Percentiles rank a stretch among this genome's conserved stretches.
phyloP scores from a whole-genome alignment of 1,140 invertebrate species.

The Neodiprion fabricii region DNA sequence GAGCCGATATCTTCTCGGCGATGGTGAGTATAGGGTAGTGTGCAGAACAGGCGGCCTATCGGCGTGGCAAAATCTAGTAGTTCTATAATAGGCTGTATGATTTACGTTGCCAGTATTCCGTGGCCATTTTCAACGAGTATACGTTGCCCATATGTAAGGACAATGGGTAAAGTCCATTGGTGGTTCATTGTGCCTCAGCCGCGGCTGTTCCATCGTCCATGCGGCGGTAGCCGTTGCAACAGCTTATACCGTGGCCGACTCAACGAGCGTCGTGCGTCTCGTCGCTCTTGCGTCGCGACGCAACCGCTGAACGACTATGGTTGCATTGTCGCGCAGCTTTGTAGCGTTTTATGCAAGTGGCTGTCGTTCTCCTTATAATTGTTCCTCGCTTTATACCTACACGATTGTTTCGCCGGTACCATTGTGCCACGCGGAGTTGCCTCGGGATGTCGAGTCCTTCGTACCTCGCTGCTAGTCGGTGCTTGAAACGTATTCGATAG shows the following conservation, averaged over 20 bases:
- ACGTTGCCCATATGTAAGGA: conserved; percentile 38
- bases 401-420: conserved; percentile 42
- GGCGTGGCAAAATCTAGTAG: conserved; percentile 48
- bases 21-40: conserved; percentile 21
- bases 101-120: conserved; percentile 48
- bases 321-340: conserved; percentile 26
- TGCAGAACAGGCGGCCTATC: conserved; percentile 39
- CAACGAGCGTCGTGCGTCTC: not conserved
- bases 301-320: conserved; percentile 26
- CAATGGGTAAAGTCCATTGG: conserved; percentile 44
- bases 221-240: not conserved
- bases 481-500: too few relatives aligned
- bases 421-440: not conserved
- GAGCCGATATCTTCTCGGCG: conserved; percentile 12
- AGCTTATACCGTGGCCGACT: not conserved
- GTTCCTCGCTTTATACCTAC: conserved; percentile 47
- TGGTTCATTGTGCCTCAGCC: conserved; percentile 9
- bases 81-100: conserved; percentile 56
- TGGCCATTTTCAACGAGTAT: conserved; percentile 40
- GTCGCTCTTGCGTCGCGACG: not conserved
- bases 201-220: not conserved
- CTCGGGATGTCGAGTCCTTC: too few relatives aligned
- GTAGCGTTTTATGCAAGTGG: conserved; percentile 25
- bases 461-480: too few relatives aligned
- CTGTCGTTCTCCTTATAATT: conserved; percentile 37